Evolutionary conservation across 2,113 vertebrate genomes (phyloP).

Genomic region (Dolichotis patagonum): DNA sequence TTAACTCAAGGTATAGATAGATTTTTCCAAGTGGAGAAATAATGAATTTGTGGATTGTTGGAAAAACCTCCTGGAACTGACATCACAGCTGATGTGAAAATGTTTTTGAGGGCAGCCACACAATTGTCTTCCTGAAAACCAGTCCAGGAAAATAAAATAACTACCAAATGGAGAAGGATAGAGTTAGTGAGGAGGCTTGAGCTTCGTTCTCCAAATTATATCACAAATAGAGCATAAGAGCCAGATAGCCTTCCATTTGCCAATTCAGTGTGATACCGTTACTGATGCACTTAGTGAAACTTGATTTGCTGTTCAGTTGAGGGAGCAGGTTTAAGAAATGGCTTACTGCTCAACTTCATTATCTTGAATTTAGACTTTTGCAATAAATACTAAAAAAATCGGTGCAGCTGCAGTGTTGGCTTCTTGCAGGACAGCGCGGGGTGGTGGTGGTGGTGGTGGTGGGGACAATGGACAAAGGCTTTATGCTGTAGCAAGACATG

Average conservation of each 20-base stretch:
- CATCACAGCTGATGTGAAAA: constrained; percentile 69
- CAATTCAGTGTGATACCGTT: constrained; percentile 10
- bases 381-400: constrained; percentile 32
- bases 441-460: background rate
- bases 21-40: constrained; percentile 24
- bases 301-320: background rate
- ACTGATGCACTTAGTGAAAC: constrained; percentile 30
- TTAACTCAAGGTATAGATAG: background rate
- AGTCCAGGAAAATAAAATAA: constrained; percentile 80
- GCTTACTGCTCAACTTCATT: background rate
- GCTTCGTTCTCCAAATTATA: constrained; percentile 14
- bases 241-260: background rate
- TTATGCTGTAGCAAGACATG: background rate
- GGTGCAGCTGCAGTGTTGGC: background rate
- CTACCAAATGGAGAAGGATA: constrained; percentile 72
- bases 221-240: constrained; percentile 44
- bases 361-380: constrained; percentile 29
- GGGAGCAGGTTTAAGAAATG: background rate
- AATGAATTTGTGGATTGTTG: constrained; percentile 58
- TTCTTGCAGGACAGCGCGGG: background rate
- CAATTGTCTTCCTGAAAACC: constrained; percentile 53
- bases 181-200: constrained; percentile 52
- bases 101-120: constrained; percentile 74
- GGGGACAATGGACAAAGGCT: background rate
- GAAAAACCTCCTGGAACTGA: constrained; percentile 68